These are phyloP conservation scores for Colostygia pectinataria DNA, from an alignment of 2,888 invertebrate genomes.

Conservation along the genomic window DNA sequence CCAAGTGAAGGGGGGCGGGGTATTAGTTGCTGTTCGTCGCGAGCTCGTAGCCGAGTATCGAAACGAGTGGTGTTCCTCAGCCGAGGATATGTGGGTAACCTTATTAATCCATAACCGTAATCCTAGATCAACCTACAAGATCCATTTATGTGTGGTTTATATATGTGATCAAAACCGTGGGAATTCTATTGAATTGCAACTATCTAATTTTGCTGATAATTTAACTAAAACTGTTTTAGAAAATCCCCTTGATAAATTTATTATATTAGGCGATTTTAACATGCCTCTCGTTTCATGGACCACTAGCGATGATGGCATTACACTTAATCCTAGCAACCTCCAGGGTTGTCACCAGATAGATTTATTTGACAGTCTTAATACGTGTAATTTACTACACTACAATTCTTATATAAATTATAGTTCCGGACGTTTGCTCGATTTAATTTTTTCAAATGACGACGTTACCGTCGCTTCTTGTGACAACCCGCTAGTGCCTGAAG, in stretches of 20 bases:
- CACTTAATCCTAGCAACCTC: not conserved
- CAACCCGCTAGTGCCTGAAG: slow-evolving; percentile 1
- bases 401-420: not conserved
- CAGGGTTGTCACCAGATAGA: not conserved
- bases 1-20: not conserved
- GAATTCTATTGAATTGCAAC: not conserved
- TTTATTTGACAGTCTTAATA: not conserved
- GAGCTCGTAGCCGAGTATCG: not conserved
- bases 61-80: not conserved
- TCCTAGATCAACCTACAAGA: not conserved
- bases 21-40: not conserved
- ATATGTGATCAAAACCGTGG: not conserved
- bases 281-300: not conserved
- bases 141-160: not conserved
- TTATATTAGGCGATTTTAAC: not conserved
- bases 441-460: slow-evolving; percentile 3
- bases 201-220: not conserved
- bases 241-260: not conserved
- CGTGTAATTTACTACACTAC: not conserved
- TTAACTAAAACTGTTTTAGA: not conserved
- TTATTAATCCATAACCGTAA: not conserved
- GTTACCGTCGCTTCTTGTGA: not conserved
- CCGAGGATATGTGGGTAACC: not conserved
- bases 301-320: not conserved
- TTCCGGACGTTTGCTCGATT: not conserved